A percentile compares a stretch with the other conserved stretches of the same genome.
Evolutionary conservation across 2,113 vertebrate genomes (phyloP).

Genomic region (Xenopus borealis): DNA sequence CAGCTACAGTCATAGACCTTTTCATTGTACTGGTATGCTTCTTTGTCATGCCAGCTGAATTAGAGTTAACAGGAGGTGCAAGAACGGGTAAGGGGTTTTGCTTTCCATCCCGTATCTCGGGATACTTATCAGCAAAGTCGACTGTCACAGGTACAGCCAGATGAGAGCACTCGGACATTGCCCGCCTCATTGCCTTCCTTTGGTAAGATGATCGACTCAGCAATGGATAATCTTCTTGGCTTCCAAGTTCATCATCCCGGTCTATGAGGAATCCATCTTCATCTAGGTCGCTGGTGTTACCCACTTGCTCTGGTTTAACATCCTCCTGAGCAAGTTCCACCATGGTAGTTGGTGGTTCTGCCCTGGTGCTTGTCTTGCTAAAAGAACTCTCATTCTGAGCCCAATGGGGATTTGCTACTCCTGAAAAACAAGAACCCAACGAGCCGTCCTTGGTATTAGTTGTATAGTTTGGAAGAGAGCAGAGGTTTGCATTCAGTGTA

Average conservation of each 20-base stretch:
- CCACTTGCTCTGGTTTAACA: slow-evolving; percentile 32
- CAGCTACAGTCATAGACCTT: slow-evolving; percentile 80
- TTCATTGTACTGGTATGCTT: slow-evolving; percentile 64
- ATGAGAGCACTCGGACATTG: slow-evolving; percentile 92
- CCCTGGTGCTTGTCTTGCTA: slow-evolving; percentile 1
- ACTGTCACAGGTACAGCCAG: slow-evolving; percentile 82
- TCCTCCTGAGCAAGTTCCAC: slow-evolving; percentile 65
- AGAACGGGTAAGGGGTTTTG: slow-evolving; percentile 57
- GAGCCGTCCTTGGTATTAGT: slow-evolving; percentile 58
- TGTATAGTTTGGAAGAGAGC: slow-evolving; percentile 47
- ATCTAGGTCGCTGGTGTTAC: slow-evolving; percentile 29
- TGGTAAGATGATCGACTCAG: slow-evolving; percentile 70
- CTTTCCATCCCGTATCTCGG: slow-evolving; percentile 60
- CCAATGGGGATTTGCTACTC: slow-evolving; percentile 55
- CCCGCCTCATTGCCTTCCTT: slow-evolving; percentile 84
- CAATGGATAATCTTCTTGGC: slow-evolving; percentile 54
- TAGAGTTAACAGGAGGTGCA: slow-evolving; percentile 53
- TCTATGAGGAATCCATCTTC: slow-evolving; percentile 48
- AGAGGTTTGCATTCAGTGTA: slow-evolving; percentile 68
- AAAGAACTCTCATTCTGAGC: slow-evolving; percentile 46
- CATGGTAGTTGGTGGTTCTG: slow-evolving; percentile 56
- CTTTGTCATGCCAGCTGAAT: slow-evolving; percentile 57
- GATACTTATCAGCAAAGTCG: slow-evolving; percentile 85
- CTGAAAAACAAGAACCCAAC: slow-evolving; percentile 61
- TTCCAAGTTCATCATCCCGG: slow-evolving; percentile 60